Base-by-base conservation (phyloP, 2,113 vertebrate species). In the Paracanthobrama guichenoti region DNA sequence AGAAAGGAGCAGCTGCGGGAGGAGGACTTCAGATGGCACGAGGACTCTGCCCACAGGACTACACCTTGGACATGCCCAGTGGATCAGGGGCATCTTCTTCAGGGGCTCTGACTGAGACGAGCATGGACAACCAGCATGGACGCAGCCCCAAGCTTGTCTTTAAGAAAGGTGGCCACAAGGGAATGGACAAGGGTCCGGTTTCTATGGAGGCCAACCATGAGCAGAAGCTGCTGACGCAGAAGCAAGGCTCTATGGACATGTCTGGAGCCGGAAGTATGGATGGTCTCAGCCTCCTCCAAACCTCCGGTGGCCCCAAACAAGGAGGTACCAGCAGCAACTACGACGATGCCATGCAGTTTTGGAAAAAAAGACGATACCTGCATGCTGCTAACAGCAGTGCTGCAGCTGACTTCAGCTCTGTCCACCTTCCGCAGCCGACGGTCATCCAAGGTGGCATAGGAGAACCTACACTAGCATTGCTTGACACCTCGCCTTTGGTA, bases 281-380 rank as follows among this genome's bases (percentile, higher is more conserved):
- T 88, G 89, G 93, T 87, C 93, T 99, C 89, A 93, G 94, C 85
- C 95, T 98, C 60, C 96, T 99, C 86, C 98, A 97, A 85, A 94
- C 92, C 87, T 87, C 96, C 20, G 92, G 93, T 75, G 91, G 92
- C 81, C 94, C 94, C 89, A 99, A 98, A 88, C 95, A 95, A 85
- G 96, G 95, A 85, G 92, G 95, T 87, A 96, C 95, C 90, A 96
- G 93, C 95, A 99, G 96, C 94, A 98, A 96, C 94, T 99, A 99
- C 0, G 98, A 99, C 13, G 98, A 99, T 89, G 98, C 98, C 94
- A 98, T 99, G 97, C 98, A 99, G 93, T 99, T 99, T 92, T 95
- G 98, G 88, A 99, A 99, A 96, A 99, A 99, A 91, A 96, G 97
- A 90, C 96, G 98, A 89, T 99, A 99, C 90, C 92, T 99, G 90